Base-by-base conservation (phyloP, 2,888 invertebrate genomes). In the Pheosia gnoma region DNA sequence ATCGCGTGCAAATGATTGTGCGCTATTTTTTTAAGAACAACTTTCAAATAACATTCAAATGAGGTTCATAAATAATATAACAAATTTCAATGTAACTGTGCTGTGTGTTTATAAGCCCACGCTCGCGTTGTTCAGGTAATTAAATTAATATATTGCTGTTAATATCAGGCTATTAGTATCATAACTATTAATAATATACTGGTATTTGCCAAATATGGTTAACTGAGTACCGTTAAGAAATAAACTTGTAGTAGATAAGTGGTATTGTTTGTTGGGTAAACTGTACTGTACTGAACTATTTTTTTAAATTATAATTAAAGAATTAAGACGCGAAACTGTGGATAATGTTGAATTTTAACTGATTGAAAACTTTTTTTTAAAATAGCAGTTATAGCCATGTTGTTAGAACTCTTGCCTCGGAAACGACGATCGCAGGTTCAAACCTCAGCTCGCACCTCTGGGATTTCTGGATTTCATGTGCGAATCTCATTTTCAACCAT, bases 81-180 rank as follows among this genome's bases (percentile, higher is more conserved):
- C 38, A 52, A 8, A 59, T 52, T 43, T 57, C 53, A 53, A 37
- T 53, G 55, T 55, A 39, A 55, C 55, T 39, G 55, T 38, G 52
- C 37, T 52, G 36, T 55, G 39, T 39, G 55, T 55, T 63, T 62
- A 54, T 58, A 62, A 70, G 54, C 65, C 67, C 60, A 66, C 63
- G 63, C 58, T 63, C 57, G 10, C 36, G 45, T 47, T 63, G 63
- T 67, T 60, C 55, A 38, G 58, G 70, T 63, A 63, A 70, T 78
- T 66, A 76, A 70, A 71, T 68, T 70, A 73, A 75, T 72, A 72
- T 70, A 75, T 72, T 66, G 60, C 68, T 37, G 59, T 63, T 63
- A 67, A 68, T 70, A 70, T 65, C 65, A 63, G 68, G 70, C 63
- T 69, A 71, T 71, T 71, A 65, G 62, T 56, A 62, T 72, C 59